These are phyloP conservation scores for Theretra japonica DNA, from an alignment of 2,888 invertebrate genomes.

Conservation along the genomic window DNA sequence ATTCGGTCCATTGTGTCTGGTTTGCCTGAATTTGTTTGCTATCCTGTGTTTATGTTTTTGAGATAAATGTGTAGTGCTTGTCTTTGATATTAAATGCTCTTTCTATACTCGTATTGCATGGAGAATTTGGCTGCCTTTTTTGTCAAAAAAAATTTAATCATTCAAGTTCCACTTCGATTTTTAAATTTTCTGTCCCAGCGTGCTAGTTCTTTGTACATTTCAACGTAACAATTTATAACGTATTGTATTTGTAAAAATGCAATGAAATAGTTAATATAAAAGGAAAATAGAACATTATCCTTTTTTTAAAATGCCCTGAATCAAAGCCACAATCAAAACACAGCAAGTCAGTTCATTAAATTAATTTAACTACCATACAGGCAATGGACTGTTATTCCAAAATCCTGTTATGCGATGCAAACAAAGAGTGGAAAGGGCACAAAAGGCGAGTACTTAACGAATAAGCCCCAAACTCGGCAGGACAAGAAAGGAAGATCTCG, in stretches of 20 bases:
- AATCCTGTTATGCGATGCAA: slow-evolving; percentile 69
- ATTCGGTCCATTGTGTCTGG: background rate
- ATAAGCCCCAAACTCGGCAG: slow-evolving; percentile 77
- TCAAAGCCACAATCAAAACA: slow-evolving; percentile 9
- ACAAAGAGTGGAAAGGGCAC: slow-evolving; percentile 74
- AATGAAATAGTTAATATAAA: background rate
- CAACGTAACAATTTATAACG: no score
- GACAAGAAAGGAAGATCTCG: slow-evolving; percentile 82
- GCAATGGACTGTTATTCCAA: slow-evolving; percentile 41
- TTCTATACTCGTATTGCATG: no score
- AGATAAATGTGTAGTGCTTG: no score
- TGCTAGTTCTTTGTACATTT: no score
- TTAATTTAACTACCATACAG: slow-evolving; percentile 24
- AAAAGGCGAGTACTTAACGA: slow-evolving; percentile 79
- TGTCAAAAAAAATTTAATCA: no score
- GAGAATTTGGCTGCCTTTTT: no score
- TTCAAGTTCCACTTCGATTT: no score
- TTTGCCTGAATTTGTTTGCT: no score
- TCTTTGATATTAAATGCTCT: no score
- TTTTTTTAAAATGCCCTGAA: background rate
- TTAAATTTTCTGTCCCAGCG: no score
- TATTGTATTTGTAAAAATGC: no score
- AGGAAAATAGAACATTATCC: background rate
- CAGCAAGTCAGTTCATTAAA: slow-evolving; percentile 11
- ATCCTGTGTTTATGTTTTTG: no score